These are phyloP conservation scores for Tinea semifulvella DNA, from an alignment of 2,888 invertebrate species.

Conservation along the genomic window DNA sequence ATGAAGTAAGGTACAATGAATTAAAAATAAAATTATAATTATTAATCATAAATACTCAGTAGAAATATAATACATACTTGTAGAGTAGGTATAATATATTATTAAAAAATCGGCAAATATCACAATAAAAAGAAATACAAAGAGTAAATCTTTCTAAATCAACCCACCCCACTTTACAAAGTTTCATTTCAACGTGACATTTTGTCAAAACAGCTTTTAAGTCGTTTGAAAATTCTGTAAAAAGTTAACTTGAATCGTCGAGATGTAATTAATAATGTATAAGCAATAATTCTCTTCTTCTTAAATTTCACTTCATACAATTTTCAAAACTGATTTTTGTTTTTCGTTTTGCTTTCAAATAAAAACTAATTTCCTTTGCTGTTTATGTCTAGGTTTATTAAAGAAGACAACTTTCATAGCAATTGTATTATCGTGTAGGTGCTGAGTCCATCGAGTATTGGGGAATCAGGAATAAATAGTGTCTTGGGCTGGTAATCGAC, in stretches of 20 bases:
- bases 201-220: constrained; percentile 12
- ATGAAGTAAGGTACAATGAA: too few relatives aligned
- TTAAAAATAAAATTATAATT: too few relatives aligned
- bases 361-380: constrained; percentile 10
- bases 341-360: constrained; percentile 11
- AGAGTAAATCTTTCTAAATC: background rate
- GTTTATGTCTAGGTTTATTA: too few relatives aligned
- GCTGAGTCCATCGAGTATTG: too few relatives aligned
- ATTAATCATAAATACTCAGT: too few relatives aligned
- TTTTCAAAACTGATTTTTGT: constrained; percentile 20
- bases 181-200: constrained; percentile 15
- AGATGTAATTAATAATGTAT: background rate
- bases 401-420: too few relatives aligned
- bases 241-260: constrained; percentile 4
- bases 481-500: too few relatives aligned
- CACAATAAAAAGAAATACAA: background rate
- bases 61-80: too few relatives aligned
- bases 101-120: background rate
- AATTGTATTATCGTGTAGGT: too few relatives aligned
- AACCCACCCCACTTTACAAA: background rate
- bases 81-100: too few relatives aligned
- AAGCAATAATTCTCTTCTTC: constrained; percentile 9
- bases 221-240: background rate
- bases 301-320: constrained; percentile 12
- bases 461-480: too few relatives aligned